Evolutionary conservation across 2,888 invertebrate genomes (phyloP).

Genomic region (Seira sanloemensis): DNA sequence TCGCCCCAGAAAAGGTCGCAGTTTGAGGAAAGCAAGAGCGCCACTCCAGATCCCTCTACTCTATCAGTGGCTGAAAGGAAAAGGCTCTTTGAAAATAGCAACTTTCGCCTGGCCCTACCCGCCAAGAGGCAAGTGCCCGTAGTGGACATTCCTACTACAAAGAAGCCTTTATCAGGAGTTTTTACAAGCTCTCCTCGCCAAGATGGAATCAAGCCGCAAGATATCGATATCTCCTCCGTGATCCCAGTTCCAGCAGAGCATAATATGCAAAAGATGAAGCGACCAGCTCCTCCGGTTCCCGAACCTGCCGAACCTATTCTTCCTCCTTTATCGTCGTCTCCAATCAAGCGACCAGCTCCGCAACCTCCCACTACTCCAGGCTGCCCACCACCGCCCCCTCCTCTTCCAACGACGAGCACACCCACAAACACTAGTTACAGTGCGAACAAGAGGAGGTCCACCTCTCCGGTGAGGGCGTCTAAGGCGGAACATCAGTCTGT

Average conservation of each 20-base stretch:
- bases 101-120: conserved; percentile 22
- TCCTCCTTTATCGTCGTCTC: neutral
- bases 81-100: conserved; percentile 84
- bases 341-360: conserved; percentile 69
- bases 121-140: conserved; percentile 42
- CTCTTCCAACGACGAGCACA: conserved; percentile 75
- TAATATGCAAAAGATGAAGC: neutral
- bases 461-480: conserved; percentile 48
- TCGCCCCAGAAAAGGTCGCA: conserved; percentile 13
- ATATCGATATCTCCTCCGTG: conserved; percentile 30
- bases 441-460: conserved; percentile 45
- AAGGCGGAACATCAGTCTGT: conserved; percentile 66
- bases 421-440: conserved; percentile 34
- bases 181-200: conserved; percentile 23
- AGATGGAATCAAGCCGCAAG: conserved; percentile 29
- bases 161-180: conserved; percentile 8
- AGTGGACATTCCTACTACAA: conserved; percentile 38
- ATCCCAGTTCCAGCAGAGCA: neutral
- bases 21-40: neutral
- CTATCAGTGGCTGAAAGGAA: conserved; percentile 78
- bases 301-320: neutral
- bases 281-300: neutral
- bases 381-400: conserved; percentile 75
- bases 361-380: neutral
- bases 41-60: conserved; percentile 36